These are phyloP conservation scores for Leuctra nigra DNA, from an alignment of 2,888 invertebrate species.

Conservation along the genomic window DNA sequence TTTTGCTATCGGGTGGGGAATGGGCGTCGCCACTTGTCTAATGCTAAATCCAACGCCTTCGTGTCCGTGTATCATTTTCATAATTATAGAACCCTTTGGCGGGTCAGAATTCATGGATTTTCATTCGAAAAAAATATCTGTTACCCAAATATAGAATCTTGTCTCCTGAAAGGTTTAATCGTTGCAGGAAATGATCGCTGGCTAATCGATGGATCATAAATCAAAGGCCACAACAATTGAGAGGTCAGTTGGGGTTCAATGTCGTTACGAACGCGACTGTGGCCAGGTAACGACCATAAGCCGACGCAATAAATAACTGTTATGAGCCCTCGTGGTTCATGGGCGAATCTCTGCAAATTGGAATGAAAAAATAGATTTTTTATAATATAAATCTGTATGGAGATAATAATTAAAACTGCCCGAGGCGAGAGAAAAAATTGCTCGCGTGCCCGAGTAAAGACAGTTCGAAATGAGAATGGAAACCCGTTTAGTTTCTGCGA, in stretches of 20 bases:
- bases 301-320: background rate
- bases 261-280: background rate
- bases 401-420: background rate
- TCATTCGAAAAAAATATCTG: background rate
- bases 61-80: conserved; percentile 9
- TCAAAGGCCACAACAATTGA: too few relatives aligned
- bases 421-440: background rate
- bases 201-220: background rate
- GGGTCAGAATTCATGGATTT: background rate
- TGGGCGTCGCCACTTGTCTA: background rate
- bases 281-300: background rate
- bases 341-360: background rate
- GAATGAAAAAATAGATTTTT: background rate
- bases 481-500: too few relatives aligned
- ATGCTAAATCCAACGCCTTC: background rate
- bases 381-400: background rate
- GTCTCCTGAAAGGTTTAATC: background rate
- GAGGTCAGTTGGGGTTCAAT: background rate
- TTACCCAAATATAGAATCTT: conserved; percentile 7
- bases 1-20: conserved; percentile 7
- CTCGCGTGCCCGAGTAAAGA: conserved; percentile 3
- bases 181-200: conserved; percentile 3
- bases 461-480: too few relatives aligned
- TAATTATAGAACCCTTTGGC: conserved; percentile 10
- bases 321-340: background rate